Percentiles rank a stretch among this genome's conserved stretches.
phyloP scores from a whole-genome alignment of 37 sponge, comb jelly and placozoan genomes.

The Theonella swinhoei region DNA sequence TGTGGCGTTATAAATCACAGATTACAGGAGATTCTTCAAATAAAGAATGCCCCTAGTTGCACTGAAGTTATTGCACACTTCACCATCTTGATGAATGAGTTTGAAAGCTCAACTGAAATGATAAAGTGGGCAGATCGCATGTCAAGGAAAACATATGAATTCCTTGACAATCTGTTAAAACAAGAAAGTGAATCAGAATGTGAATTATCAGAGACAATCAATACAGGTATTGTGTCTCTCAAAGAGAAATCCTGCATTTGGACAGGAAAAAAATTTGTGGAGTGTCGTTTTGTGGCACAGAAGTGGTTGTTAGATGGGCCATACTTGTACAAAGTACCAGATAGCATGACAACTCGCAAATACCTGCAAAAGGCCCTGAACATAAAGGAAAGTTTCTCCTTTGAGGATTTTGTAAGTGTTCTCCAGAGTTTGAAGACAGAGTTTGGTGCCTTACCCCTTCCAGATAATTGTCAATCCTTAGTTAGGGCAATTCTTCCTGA shows the following conservation, averaged over 20 bases:
- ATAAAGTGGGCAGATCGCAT: slow-evolving; percentile 7
- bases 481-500: background rate
- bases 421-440: slow-evolving; percentile 42
- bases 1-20: slow-evolving; percentile 3
- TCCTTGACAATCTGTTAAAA: slow-evolving; percentile 8
- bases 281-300: slow-evolving; percentile 1
- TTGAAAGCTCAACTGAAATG: background rate
- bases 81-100: background rate
- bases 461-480: slow-evolving; percentile 5
- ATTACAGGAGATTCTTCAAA: background rate
- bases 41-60: slow-evolving; percentile 5
- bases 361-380: slow-evolving; percentile 21
- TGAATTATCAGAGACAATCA: background rate
- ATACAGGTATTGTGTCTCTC: background rate
- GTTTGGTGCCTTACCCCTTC: slow-evolving; percentile 16
- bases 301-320: slow-evolving; percentile 33
- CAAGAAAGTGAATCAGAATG: background rate
- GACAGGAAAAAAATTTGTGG: slow-evolving; percentile 49
- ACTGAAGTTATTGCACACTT: slow-evolving; percentile 41
- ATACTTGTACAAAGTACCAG: slow-evolving; percentile 53
- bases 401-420: slow-evolving; percentile 40
- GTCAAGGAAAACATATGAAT: slow-evolving; percentile 12
- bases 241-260: slow-evolving; percentile 5
- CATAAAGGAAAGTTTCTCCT: slow-evolving; percentile 22
- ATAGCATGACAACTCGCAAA: background rate